A percentile compares a stretch with the other conserved stretches of the same genome.
phyloP scores from a whole-genome alignment of 2,797 vertebrate species.

The Parauchenoglanis punctatus region DNA sequence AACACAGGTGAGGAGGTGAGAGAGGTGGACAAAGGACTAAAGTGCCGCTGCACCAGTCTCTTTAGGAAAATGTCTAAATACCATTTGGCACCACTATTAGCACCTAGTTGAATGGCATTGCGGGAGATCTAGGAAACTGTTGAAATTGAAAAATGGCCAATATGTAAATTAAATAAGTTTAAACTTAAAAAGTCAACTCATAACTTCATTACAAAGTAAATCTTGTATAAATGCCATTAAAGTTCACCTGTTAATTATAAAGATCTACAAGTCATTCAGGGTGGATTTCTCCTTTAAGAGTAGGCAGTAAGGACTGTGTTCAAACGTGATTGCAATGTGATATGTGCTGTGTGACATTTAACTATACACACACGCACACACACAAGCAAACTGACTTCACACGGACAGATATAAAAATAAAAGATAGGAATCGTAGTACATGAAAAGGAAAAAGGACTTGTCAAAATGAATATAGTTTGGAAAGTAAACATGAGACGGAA shows the following conservation, averaged over 20 bases:
- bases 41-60: neutral
- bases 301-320: neutral
- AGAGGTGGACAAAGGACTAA: neutral
- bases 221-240: conserved; percentile 1
- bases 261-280: neutral
- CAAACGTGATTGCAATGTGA: neutral
- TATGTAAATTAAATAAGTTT: neutral
- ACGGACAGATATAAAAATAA: neutral
- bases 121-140: neutral
- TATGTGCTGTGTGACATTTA: conserved; percentile 22
- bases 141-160: neutral
- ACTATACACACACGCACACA: neutral
- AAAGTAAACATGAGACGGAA: neutral
- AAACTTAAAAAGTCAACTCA: neutral
- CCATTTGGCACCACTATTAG: neutral
- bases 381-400: neutral
- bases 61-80: neutral
- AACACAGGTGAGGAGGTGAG: neutral
- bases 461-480: neutral
- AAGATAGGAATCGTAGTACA: neutral
- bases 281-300: neutral
- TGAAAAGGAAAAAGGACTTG: neutral
- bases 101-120: neutral
- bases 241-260: conserved; percentile 12
- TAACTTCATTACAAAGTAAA: neutral